Base-by-base conservation (phyloP, 1,140 invertebrate genomes). In the Brachionus paranguensis region DNA sequence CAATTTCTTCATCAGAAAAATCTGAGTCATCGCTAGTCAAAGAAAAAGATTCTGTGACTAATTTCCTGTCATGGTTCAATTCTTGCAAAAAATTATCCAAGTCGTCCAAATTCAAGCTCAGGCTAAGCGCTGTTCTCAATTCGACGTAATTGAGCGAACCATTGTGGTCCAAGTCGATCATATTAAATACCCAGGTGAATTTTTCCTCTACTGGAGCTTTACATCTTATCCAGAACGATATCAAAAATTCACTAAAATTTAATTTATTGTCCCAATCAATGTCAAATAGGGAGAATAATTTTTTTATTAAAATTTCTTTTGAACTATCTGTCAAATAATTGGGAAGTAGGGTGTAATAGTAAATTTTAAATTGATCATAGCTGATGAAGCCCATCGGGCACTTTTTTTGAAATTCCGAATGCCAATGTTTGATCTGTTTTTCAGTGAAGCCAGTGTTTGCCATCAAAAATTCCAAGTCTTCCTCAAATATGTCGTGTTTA, bases 181-280 rank as follows among this genome's bases (percentile, higher is more conserved):
- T 81, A 17, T 81, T 81, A 24, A 81, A 81, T 43, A 81, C 24
- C 78, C 78, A 81, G 5, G 60, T 81, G 78, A 81, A 81, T 81
- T 81, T 81, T 60, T 81, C 78, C 24, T 81, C 60, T 41, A 60
- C 27, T 11, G 78, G 78, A 17, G 78, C 78, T 81, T 68, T 60
- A 14, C 78, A 81, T 45, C 78, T 37, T 24, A 81, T 43, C 78
- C 78, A 81, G 27, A 81, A 81, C 2, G 78, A 81, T 17, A 81
- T 81, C 20, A 81, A 68, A 81, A 81, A 81, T 24, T 81, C 78
- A 68, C 78, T 81, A 68, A 81, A 81, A 68, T 81, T 81, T 10
- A 81, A 55, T 17, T 29, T 60, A 68, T 60, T 12, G 45, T 81
- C 78, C 17, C 53, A 41, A 47, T 81, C 78, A 24, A 81, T 81